A percentile compares a stretch with the other conserved stretches of the same genome.
phyloP scores from a whole-genome alignment of 2,113 vertebrate genomes.

The Prinia subflava region DNA sequence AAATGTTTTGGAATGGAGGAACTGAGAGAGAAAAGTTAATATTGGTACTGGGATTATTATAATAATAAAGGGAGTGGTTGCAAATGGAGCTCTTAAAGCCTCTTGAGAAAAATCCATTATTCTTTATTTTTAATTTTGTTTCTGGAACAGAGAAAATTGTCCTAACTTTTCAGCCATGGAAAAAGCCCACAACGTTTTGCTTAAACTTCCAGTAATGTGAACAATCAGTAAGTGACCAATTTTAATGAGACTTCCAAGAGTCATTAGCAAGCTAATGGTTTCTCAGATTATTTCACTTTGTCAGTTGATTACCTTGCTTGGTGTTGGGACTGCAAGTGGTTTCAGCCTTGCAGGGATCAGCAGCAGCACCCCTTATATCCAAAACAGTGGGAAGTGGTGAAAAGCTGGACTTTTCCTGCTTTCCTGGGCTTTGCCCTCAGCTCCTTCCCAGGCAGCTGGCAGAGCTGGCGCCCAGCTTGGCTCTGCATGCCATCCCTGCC shows the following conservation, averaged over 20 bases:
- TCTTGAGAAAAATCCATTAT: background rate
- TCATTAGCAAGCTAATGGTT: conserved; percentile 36
- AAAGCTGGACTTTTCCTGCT: background rate
- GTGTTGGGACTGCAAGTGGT: background rate
- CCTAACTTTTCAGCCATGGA: background rate
- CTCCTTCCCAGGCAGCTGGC: background rate
- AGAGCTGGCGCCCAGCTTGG: background rate
- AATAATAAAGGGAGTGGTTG: background rate
- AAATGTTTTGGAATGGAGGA: background rate
- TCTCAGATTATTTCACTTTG: background rate
- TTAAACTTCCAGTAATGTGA: conserved; percentile 14
- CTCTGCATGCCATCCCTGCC: background rate
- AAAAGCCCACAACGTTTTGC: background rate
- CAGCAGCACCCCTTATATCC: background rate
- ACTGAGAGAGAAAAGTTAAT: background rate
- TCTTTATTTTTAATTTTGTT: conserved; percentile 2
- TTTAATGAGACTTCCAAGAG: conserved; percentile 42
- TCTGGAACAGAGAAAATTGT: background rate
- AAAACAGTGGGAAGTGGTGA: background rate
- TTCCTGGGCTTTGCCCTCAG: background rate
- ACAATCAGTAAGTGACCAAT: background rate
- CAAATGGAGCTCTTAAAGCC: background rate
- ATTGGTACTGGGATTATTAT: background rate
- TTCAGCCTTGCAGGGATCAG: background rate
- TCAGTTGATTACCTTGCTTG: conserved; percentile 15